Evolutionary conservation across 1,140 invertebrate species (phyloP).

Genomic region (Megalonaias nervosa): DNA sequence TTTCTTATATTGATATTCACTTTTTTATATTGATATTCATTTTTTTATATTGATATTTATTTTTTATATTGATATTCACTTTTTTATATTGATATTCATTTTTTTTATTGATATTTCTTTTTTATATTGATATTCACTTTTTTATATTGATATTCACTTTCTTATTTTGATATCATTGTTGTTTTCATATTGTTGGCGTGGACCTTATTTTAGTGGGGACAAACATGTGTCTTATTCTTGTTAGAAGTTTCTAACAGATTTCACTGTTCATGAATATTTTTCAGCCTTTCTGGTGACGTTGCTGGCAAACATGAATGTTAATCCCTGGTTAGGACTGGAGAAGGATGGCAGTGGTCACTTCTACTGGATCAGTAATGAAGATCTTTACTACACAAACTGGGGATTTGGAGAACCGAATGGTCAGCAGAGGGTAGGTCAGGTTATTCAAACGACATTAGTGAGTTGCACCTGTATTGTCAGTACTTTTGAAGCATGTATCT

Average conservation of each 20-base stretch:
- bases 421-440: neutral
- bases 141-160: too few relatives aligned
- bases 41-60: too few relatives aligned
- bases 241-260: neutral
- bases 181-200: too few relatives aligned
- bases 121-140: too few relatives aligned
- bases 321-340: conserved; percentile 51
- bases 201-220: neutral
- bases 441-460: neutral
- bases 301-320: conserved; percentile 25
- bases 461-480: too few relatives aligned
- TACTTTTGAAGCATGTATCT: too few relatives aligned
- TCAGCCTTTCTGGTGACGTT: conserved; percentile 50
- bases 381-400: conserved; percentile 54
- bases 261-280: neutral
- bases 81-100: too few relatives aligned
- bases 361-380: conserved; percentile 49
- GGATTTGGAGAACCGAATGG: conserved; percentile 49
- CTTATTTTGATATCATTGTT: too few relatives aligned
- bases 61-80: too few relatives aligned
- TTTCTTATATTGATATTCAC: too few relatives aligned
- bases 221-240: neutral
- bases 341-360: conserved; percentile 22
- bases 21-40: too few relatives aligned
- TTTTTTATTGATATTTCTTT: too few relatives aligned